Conservation (phyloP, 2,113 vertebrate species). For the Carollia perspicillata region DNA sequence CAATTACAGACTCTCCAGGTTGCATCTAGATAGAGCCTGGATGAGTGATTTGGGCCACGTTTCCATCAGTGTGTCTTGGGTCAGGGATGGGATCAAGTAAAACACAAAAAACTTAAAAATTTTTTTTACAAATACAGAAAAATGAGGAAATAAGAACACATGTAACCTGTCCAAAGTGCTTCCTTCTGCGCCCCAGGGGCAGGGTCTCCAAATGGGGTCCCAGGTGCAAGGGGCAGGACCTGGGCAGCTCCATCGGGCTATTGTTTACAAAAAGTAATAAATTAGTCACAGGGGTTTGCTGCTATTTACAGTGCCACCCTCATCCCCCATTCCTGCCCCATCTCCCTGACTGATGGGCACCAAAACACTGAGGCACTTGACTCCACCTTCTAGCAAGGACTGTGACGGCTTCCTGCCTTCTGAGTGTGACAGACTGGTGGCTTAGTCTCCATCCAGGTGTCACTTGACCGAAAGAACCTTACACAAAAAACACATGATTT, state of each 20-base stretch:
- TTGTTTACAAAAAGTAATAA: slow-evolving; percentile 88
- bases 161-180: slow-evolving; percentile 19
- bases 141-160: not conserved
- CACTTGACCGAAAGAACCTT: not conserved
- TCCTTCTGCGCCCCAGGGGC: not conserved
- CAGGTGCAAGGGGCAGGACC: not conserved
- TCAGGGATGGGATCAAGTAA: not conserved
- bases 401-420: not conserved
- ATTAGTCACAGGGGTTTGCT: slow-evolving; percentile 78
- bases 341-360: slow-evolving; percentile 40
- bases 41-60: not conserved
- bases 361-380: slow-evolving; percentile 54
- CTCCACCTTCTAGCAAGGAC: slow-evolving; percentile 54
- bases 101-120: not conserved
- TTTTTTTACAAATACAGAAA: not conserved
- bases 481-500: not conserved
- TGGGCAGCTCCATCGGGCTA: not conserved
- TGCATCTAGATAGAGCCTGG: not conserved
- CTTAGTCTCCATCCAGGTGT: not conserved
- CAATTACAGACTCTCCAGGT: not conserved
- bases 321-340: not conserved
- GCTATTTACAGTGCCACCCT: slow-evolving; percentile 77
- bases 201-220: not conserved
- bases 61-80: not conserved
- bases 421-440: not conserved